phyloP scores from a whole-genome alignment of 2,888 invertebrate species.

The Sminthurides aquaticus region DNA sequence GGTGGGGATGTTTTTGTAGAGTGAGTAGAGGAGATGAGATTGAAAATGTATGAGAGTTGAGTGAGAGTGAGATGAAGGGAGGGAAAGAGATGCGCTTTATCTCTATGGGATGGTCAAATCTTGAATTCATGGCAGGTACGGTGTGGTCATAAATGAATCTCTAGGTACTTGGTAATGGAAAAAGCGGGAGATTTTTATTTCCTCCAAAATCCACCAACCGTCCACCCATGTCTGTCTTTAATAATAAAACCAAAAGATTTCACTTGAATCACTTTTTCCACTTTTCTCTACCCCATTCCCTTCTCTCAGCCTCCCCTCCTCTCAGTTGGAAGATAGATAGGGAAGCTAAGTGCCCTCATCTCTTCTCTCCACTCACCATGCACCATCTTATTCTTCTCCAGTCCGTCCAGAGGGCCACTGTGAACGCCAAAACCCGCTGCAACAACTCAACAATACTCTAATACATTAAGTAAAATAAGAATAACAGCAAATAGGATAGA shows the following conservation, averaged over 20 bases:
- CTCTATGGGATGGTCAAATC: constrained; percentile 18
- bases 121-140: constrained; percentile 25
- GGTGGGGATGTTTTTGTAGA: too few relatives aligned
- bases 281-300: background rate
- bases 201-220: constrained; percentile 20
- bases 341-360: background rate
- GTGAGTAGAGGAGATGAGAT: background rate
- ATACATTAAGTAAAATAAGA: too few relatives aligned
- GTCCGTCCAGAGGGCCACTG: too few relatives aligned
- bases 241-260: constrained; percentile 25
- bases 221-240: constrained; percentile 23
- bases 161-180: constrained; percentile 22
- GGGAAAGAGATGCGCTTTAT: background rate
- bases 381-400: background rate
- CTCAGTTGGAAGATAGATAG: background rate
- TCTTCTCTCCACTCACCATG: background rate
- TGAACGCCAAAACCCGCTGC: too few relatives aligned
- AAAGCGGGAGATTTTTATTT: constrained; percentile 25
- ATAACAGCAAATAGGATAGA: too few relatives aligned
- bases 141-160: constrained; percentile 24
- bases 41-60: background rate
- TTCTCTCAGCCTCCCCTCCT: constrained; percentile 1
- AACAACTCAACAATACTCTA: too few relatives aligned
- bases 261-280: constrained; percentile 8
- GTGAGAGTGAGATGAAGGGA: background rate